Base-by-base conservation (phyloP, 2,888 invertebrate species). In the Neria commutata region DNA sequence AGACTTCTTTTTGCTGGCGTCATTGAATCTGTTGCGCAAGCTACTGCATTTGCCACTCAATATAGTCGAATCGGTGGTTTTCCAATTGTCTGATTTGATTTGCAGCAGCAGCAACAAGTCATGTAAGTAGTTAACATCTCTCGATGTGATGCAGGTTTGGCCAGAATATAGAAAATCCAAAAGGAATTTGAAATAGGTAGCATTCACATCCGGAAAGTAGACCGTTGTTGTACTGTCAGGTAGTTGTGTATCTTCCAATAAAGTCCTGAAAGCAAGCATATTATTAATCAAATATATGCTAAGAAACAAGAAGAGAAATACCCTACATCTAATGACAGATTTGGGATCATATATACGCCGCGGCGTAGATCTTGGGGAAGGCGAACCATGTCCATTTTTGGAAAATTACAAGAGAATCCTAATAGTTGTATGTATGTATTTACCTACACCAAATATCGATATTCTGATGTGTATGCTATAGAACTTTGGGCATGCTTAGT, bases 151-250 rank as follows among this genome's bases (percentile, higher is more conserved):
- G 67, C 81, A 82, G 65, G 92, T 91, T 83, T 93, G 92, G 60
- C 93, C 93, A 71, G 92, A 91, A 81, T 94, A 94, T 56, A 93
- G 83, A 80, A 93, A 93, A 75, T 92, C 90, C 74, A 94, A 86
- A 71, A 93, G 86, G 81, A 91, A 91, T 81, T 88, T 88, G 84
- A 93, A 88, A 75, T 92, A 91, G 63, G 87, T 87, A 75, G 89
- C 91, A 80, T 86, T 89, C 64, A 93, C 90, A 73, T 91, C 93
- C 52, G 93, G 92, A 80, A 94, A 89, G 80, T 93, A 91, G 65
- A 94, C 91, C 63, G 91, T 91, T 73, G 89, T 88, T 62, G 89
- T 87, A 74, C 87, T 88, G 76, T 89, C 88, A 71, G 87, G 85
- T 58, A 87, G 84, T 60, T 88, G 89, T 55, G 87, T 88, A 75